Conservation (phyloP, 2,888 invertebrate species). For the Mythimna vitellina region DNA sequence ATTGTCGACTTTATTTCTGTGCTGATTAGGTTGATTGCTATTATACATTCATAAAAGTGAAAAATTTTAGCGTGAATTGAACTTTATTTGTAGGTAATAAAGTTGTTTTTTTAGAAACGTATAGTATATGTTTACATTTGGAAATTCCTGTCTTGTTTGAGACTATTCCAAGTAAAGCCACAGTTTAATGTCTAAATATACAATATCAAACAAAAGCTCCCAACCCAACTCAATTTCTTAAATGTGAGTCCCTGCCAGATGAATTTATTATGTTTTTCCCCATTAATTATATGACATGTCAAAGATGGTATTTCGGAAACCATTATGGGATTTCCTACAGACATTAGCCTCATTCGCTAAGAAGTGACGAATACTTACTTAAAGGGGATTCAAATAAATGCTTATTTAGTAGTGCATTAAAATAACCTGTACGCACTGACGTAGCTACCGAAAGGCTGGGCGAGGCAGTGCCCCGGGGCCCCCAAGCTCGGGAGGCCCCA, state of each 20-base stretch:
- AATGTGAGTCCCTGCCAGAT: neutral
- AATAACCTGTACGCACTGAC: neutral
- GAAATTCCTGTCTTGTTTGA: neutral
- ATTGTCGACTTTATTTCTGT: neutral
- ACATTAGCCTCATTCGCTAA: conserved; percentile 9
- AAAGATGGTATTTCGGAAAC: conserved; percentile 2
- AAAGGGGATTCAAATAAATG: neutral
- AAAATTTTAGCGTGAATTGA: neutral
- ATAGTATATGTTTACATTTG: neutral
- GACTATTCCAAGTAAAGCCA: neutral
- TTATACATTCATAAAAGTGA: neutral
- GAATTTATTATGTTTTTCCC: conserved; percentile 3
- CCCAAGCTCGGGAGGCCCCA: too few species aligned
- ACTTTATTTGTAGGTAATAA: neutral
- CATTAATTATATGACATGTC: neutral
- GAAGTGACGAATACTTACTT: conserved; percentile 8
- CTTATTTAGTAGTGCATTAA: neutral
- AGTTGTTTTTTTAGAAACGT: neutral
- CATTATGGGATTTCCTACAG: conserved; percentile 19
- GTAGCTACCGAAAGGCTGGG: too few species aligned
- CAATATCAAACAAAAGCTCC: neutral
- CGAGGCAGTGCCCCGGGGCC: too few species aligned
- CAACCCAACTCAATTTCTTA: neutral
- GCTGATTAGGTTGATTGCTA: neutral
- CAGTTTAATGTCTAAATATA: neutral